These are phyloP conservation scores for Phasianus colchicus DNA, from an alignment of 2,113 vertebrate genomes.

Conservation along the genomic window DNA sequence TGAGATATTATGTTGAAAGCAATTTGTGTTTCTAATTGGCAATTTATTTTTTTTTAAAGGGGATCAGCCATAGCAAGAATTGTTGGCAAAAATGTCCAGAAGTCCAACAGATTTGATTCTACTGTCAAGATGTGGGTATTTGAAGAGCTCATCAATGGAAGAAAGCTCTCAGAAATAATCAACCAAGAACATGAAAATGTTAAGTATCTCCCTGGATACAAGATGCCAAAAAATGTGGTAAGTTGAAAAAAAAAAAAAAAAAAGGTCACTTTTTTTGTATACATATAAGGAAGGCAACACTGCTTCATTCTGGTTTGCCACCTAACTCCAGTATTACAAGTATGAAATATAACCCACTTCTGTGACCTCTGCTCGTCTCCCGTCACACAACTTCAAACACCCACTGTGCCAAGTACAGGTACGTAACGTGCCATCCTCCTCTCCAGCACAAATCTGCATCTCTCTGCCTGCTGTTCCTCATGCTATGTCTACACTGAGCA, in stretches of 20 bases:
- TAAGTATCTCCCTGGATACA: constrained; percentile 87
- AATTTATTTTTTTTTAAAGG: constrained; percentile 59
- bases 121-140: constrained; percentile 89
- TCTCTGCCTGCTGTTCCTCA: neutral
- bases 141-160: constrained; percentile 82
- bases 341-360: neutral
- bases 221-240: constrained; percentile 84
- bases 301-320: neutral
- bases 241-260: neutral
- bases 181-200: constrained; percentile 86
- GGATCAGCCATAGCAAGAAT: constrained; percentile 87
- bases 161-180: constrained; percentile 85
- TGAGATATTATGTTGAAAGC: neutral
- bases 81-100: constrained; percentile 82
- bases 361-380: neutral
- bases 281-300: neutral
- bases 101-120: constrained; percentile 80
- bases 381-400: rapidly evolving
- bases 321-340: neutral
- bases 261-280: neutral
- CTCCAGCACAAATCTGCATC: neutral
- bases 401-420: neutral
- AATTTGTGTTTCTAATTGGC: neutral
- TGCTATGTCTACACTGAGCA: neutral
- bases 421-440: neutral